Evolutionary conservation across 2,797 vertebrate species (phyloP).

Genomic region (Anguilla marmorata): DNA sequence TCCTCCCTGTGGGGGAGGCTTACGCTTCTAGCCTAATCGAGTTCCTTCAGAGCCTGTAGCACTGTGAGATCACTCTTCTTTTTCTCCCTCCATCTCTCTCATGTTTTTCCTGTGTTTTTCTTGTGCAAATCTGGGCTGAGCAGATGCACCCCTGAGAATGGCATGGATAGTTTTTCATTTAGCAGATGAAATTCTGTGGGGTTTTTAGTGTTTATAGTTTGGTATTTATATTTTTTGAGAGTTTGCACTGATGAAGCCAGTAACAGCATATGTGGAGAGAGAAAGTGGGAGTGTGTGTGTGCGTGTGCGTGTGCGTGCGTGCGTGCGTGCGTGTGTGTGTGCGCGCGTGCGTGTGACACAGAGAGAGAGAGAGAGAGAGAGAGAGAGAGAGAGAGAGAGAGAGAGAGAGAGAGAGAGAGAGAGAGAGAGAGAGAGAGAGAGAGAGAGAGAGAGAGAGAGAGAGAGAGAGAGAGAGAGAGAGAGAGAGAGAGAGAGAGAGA

Average conservation of each 20-base stretch:
- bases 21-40: constrained; percentile 14
- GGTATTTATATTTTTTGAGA: not conserved
- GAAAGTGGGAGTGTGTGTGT: not conserved
- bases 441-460: not conserved
- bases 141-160: not conserved
- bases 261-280: not conserved
- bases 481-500: not conserved
- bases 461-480: no score
- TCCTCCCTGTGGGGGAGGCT: constrained; percentile 34
- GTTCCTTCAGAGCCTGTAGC: not conserved
- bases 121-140: not conserved
- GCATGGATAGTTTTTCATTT: not conserved
- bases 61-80: constrained; percentile 22
- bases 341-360: no score
- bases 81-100: not conserved
- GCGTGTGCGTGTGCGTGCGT: not conserved
- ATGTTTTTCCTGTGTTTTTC: not conserved
- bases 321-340: not conserved
- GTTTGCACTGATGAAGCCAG: not conserved
- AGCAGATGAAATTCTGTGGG: not conserved
- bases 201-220: not conserved
- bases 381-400: no score
- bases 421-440: not conserved
- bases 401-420: no score
- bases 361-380: not conserved